Conservation (phyloP, 2,113 vertebrate species). For the Jacana jacana region DNA sequence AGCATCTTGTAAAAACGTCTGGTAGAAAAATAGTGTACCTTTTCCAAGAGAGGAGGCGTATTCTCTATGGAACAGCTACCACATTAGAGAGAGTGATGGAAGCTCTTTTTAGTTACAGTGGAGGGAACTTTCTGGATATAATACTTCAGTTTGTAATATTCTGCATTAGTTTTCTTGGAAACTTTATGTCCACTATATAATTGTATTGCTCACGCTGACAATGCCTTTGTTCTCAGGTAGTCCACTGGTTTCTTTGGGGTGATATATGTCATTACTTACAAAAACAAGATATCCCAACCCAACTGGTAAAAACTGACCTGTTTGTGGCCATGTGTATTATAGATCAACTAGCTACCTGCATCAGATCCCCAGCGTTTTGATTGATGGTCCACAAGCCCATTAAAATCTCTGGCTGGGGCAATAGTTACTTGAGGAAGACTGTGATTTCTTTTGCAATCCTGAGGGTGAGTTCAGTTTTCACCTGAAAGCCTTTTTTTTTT, state of each 20-base stretch:
- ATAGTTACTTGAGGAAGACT: background rate
- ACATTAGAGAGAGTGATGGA: background rate
- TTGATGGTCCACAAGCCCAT: background rate
- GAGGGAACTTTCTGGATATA: background rate
- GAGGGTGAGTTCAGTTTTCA: background rate
- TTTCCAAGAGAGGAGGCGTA: background rate
- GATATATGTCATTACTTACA: background rate
- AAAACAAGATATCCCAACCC: background rate
- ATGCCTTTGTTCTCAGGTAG: background rate
- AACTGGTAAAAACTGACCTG: background rate
- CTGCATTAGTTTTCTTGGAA: background rate
- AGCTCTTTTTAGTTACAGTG: background rate
- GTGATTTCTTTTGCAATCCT: background rate
- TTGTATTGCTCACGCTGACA: background rate
- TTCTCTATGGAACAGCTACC: background rate
- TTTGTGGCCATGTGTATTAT: background rate
- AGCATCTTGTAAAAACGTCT: conserved; percentile 1
- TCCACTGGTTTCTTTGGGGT: background rate
- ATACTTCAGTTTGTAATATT: background rate
- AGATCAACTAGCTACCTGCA: background rate
- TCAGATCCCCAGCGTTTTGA: background rate
- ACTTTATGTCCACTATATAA: background rate
- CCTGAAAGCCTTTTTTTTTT: background rate
- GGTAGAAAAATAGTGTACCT: conserved; percentile 5
- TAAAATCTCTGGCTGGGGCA: background rate